Evolutionary conservation across 1,140 invertebrate species (phyloP).

Genomic region (Neodiprion virginianus): DNA sequence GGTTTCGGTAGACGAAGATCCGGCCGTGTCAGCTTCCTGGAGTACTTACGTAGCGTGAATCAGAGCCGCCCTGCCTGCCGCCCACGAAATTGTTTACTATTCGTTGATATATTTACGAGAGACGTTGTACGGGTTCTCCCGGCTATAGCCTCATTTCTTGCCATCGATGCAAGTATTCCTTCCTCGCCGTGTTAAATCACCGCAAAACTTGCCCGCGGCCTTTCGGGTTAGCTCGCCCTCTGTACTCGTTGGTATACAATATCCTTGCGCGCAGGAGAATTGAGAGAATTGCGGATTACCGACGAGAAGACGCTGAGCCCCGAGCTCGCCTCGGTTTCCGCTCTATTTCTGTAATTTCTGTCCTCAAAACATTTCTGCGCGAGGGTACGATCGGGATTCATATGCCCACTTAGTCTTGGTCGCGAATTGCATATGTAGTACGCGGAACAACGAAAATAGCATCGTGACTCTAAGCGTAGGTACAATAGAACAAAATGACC

Average conservation of each 20-base stretch:
- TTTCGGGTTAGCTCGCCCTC: no score
- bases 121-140: neutral
- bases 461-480: neutral
- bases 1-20: neutral
- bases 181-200: neutral
- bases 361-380: conserved; percentile 41
- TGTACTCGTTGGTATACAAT: no score
- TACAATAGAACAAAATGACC: conserved; percentile 5
- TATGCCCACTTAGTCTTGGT: conserved; percentile 4
- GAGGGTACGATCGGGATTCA: conserved; percentile 1
- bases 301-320: no score
- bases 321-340: conserved; percentile 10
- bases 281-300: no score
- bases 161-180: neutral
- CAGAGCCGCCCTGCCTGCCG: neutral
- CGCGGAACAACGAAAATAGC: neutral
- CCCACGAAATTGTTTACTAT: neutral
- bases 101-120: conserved; percentile 1
- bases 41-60: neutral
- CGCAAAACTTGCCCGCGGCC: no score
- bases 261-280: no score
- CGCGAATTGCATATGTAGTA: neutral
- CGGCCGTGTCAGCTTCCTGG: neutral
- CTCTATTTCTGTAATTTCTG: conserved; percentile 44
- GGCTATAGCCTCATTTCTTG: neutral